A percentile compares a stretch with the other conserved stretches of the same genome.
phyloP scores from a whole-genome alignment of 92 coral and sea anemone genomes.

The Epizoanthus rinbou region DNA sequence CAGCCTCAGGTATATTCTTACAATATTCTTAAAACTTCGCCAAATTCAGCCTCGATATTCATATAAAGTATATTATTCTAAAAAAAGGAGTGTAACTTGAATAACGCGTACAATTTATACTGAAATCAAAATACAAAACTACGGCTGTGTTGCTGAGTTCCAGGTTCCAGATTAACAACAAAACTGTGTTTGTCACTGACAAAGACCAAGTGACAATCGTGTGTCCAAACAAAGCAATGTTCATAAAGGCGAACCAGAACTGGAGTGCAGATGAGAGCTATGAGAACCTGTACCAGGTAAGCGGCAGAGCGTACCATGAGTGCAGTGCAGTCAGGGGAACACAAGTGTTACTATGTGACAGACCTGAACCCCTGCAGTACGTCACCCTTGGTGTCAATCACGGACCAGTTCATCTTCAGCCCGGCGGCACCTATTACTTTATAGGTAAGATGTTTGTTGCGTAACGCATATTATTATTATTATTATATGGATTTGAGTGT shows the following conservation, averaged over 20 bases:
- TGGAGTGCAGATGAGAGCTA: background rate
- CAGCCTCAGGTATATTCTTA: too few species aligned
- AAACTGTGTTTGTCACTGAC: background rate
- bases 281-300: conserved; percentile 26
- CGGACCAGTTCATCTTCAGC: background rate
- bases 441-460: conserved; percentile 22
- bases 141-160: background rate
- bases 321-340: conserved; percentile 27
- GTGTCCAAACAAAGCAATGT: conserved; percentile 43
- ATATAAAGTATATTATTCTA: too few species aligned
- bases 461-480: background rate
- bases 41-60: too few species aligned
- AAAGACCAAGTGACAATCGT: conserved; percentile 6
- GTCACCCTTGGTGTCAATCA: conserved; percentile 24
- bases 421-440: conserved; percentile 8
- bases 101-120: too few species aligned
- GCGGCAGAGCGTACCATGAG: background rate
- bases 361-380: conserved; percentile 37
- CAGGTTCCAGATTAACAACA: conserved; percentile 14
- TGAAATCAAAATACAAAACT: background rate
- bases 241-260: conserved; percentile 6
- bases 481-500: background rate
- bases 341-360: conserved; percentile 30
- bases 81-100: too few species aligned
- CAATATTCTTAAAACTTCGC: too few species aligned